These are phyloP conservation scores for Notechis scutatus DNA, from an alignment of 2,113 vertebrate species.

Conservation along the genomic window DNA sequence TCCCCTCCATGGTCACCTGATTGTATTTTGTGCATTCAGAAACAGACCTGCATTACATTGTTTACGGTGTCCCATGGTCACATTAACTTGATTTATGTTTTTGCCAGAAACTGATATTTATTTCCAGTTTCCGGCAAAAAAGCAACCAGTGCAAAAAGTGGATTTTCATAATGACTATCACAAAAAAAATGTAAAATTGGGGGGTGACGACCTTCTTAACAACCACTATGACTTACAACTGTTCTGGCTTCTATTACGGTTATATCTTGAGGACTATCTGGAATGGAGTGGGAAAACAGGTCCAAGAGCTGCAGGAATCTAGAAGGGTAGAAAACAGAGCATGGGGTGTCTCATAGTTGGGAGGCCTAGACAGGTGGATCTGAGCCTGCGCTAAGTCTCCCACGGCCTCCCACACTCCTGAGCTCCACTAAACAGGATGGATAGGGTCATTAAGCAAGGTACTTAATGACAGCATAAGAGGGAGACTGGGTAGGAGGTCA, in stretches of 20 bases:
- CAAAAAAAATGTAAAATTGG: neutral
- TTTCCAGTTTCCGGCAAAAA: neutral
- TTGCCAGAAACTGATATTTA: neutral
- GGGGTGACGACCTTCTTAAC: neutral
- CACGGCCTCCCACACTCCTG: neutral
- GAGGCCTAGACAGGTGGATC: neutral
- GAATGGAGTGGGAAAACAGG: neutral
- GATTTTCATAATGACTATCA: neutral
- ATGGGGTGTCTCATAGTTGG: neutral
- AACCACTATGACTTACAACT: neutral
- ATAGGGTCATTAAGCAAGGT: neutral
- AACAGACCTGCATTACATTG: neutral
- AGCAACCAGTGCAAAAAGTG: neutral
- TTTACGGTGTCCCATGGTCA: neutral
- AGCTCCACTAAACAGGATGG: neutral
- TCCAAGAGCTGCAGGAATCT: neutral
- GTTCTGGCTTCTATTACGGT: neutral
- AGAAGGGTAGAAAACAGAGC: neutral
- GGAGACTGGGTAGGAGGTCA: neutral
- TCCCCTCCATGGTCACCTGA: neutral
- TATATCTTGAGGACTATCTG: neutral
- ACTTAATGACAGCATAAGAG: neutral
- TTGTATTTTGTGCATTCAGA: neutral
- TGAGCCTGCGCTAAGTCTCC: neutral
- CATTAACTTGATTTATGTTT: neutral